These are phyloP conservation scores for Helogale parvula DNA, from an alignment of 2,113 vertebrate species.

Conservation along the genomic window DNA sequence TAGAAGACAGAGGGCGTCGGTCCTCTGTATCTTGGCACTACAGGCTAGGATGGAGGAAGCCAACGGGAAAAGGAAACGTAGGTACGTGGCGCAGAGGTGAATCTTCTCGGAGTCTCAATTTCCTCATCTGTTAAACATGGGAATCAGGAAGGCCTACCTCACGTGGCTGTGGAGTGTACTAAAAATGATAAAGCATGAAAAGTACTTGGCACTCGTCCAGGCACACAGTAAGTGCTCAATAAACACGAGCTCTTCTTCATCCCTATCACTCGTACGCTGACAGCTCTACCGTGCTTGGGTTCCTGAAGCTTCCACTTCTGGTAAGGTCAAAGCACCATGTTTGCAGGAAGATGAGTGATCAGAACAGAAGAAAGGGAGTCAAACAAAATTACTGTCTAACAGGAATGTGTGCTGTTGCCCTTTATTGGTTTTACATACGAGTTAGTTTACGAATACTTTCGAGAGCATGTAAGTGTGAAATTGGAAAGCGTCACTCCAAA, in stretches of 20 bases:
- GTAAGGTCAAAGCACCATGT: slow-evolving; percentile 23
- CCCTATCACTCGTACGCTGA: too few species aligned
- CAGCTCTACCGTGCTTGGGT: not conserved
- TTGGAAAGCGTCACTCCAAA: slow-evolving; percentile 64
- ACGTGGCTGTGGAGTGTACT: not conserved
- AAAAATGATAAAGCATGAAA: not conserved
- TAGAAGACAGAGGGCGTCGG: not conserved
- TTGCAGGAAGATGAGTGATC: not conserved
- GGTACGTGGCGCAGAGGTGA: not conserved
- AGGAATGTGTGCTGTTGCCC: slow-evolving; percentile 19
- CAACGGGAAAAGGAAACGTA: not conserved
- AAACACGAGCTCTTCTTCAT: not conserved
- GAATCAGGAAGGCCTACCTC: not conserved
- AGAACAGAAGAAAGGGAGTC: slow-evolving; percentile 19
- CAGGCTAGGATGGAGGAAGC: not conserved
- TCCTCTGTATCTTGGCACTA: not conserved
- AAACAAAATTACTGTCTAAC: slow-evolving; percentile 35
- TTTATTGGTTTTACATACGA: slow-evolving; percentile 71
- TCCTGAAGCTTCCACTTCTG: not conserved
- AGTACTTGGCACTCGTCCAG: not conserved
- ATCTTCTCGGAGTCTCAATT: not conserved
- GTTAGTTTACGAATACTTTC: slow-evolving; percentile 69
- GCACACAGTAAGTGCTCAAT: rapidly evolving
- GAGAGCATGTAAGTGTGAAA: slow-evolving; percentile 81
- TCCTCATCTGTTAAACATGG: not conserved